Evolutionary conservation across 2,113 vertebrate species (phyloP).

Genomic region (Anarrhichthys ocellatus): DNA sequence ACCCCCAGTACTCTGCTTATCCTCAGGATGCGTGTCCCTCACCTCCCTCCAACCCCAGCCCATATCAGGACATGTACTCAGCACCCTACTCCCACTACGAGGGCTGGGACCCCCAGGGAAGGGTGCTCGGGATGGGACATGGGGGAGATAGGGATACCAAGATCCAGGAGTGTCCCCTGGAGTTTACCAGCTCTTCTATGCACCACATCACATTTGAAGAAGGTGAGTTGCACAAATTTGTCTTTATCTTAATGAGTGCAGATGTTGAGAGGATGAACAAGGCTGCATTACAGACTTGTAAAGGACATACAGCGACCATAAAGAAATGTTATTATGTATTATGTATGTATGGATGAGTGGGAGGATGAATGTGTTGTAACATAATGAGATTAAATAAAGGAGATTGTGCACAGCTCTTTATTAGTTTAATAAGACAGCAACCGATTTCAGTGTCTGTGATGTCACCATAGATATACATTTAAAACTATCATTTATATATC

Average conservation of each 20-base stretch:
- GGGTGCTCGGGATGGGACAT: slow-evolving; percentile 44
- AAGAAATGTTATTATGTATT: background rate
- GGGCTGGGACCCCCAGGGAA: slow-evolving; percentile 77
- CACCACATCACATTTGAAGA: slow-evolving; percentile 86
- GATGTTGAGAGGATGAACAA: background rate
- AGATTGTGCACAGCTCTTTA: no score
- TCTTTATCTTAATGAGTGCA: background rate
- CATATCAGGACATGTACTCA: slow-evolving; percentile 79
- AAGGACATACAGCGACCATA: background rate
- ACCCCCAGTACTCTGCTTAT: slow-evolving; percentile 76
- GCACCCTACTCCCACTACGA: slow-evolving; percentile 79
- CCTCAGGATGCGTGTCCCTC: slow-evolving; percentile 80
- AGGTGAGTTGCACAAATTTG: slow-evolving; percentile 67
- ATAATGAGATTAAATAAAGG: no score
- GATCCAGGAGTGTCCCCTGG: slow-evolving; percentile 78
- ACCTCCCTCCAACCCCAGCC: slow-evolving; percentile 69
- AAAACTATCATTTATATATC: no score
- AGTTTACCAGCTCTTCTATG: slow-evolving; percentile 80
- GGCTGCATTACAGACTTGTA: background rate
- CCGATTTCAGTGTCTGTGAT: no score
- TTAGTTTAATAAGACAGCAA: no score
- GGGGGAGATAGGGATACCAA: slow-evolving; percentile 71
- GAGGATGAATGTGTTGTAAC: background rate
- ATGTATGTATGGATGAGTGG: background rate
- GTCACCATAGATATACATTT: no score